Evolutionary conservation across 2,113 vertebrate species (phyloP), one percentile per base, ranked within the genome.

Genomic region (Excalfactoria chinensis): DNA sequence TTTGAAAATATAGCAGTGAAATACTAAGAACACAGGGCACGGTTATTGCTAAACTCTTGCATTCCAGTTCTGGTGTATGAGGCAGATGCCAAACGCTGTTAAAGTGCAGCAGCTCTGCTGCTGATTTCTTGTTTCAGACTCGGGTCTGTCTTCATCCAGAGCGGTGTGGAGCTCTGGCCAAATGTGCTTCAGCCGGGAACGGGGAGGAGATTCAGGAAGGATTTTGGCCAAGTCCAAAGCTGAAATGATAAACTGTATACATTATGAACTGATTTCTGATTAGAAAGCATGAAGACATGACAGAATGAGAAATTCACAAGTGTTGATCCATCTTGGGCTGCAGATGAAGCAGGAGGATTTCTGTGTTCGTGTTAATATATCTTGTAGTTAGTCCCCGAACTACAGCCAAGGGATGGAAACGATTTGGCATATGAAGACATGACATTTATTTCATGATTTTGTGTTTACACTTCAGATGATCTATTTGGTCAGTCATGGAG

Each of bases 391-490:
- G 55, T 88, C 37, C 91, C 49, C 40, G 51, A 63, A n/a, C 53
- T 81, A 13, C 3, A 7, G 28, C 35, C 68, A 77, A 34, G 1
- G 0, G 5, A 41, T 51, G 11, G 13, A 77, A 79, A 41, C 32
- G 3, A 26, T 67, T 58, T 67, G 64, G 25, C 2, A 0, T 34
- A 30, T 0, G 0, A 85, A 79, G 49, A 13, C 6, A 23, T 43
- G n/a, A 56, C 7, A 21, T 4, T 1, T 71, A 83, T 89, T 75
- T 71, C 20, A 43, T 26, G 1, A 30, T 37, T 62, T 68, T 32
- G 14, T 51, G 28, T 83, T 76, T 73, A 86, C 37, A 51, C 55
- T 40, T 25, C 60, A 55, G 43, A 30, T 43, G 18, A 74, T 60
- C 16, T 71, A 46, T 67, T 88, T 71, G 28, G 60, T 76, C 82